Evolutionary conservation across 2,797 vertebrate genomes (phyloP), one percentile per base, ranked within the genome.

Genomic region (Amazonetta brasiliensis): DNA sequence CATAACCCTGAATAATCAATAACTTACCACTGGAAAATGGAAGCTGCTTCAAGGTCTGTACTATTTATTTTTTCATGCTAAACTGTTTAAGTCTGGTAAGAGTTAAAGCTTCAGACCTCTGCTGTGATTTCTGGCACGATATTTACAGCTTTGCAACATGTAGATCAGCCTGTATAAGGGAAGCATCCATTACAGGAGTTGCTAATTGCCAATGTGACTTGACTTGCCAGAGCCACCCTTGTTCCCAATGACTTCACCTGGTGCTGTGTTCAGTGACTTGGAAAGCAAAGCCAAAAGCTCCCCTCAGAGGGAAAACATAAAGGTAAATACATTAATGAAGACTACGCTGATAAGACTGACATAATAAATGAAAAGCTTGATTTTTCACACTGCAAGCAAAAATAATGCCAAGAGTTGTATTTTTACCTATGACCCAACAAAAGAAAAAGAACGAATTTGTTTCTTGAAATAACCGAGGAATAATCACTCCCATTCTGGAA

Each of bases 1-100:
- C 62, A 67, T 56, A 84, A 91, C 85, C 74, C 82, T 56, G 62
- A 84, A 63, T 59, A 93, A 91, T 66, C 79, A 93, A 44, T 15
- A 81, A 78, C 60, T 52, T 54, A 21, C 58, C 30, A 14, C n/a
- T 48, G 58, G 73, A 78, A 94, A 91, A 89, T 3, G 20, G 55
- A 81, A 78, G 75, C 73, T 88, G 58, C 83, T 76, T 89, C 78
- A 72, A 85, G 84, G 90, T 55, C 33, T 71, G 30, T 2, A 16
- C 7, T 23, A 59, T 33, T 69, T 8, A 37, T 75, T 80, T 77
- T 59, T 72, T 43, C 58, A 55, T 21, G 55, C 89, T 81, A 89
- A 72, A 78, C 84, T 39, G 5, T n/a, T 76, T 31, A 67, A 63
- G 18, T 16, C 19, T 84, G 46, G 3, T 31, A 74, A 43, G 77